Conservation (phyloP, 64 coral and sea anemone genomes). For the Acropora tenuis region DNA sequence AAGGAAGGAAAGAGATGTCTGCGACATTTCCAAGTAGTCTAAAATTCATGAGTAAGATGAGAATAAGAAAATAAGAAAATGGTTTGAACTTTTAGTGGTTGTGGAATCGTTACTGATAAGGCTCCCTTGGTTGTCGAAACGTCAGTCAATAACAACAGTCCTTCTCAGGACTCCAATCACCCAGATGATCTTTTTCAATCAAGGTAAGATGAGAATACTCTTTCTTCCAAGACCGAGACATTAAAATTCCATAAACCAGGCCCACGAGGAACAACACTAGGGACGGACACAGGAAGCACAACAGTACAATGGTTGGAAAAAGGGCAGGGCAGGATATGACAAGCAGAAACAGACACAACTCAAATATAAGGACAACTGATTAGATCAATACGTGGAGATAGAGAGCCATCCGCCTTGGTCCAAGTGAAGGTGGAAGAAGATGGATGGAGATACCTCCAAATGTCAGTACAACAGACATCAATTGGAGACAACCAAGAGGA, state of each 20-base stretch:
- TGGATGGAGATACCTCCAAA: background rate
- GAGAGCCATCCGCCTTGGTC: background rate
- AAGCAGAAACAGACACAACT: background rate
- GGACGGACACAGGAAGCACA: background rate
- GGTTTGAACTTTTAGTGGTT: too few relatives aligned
- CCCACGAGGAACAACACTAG: background rate
- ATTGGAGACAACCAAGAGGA: background rate
- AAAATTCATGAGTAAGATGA: too few relatives aligned
- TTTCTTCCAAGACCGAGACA: background rate
- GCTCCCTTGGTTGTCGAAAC: too few relatives aligned
- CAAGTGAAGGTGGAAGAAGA: background rate
- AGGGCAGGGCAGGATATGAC: slow-evolving; percentile 18
- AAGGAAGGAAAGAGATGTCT: too few relatives aligned
- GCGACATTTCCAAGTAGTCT: too few relatives aligned
- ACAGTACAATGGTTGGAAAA: slow-evolving; percentile 53
- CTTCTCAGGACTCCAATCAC: too few relatives aligned
- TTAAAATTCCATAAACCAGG: slow-evolving; percentile 21
- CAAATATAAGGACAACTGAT: background rate
- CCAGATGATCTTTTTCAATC: too few relatives aligned
- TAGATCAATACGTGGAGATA: too few relatives aligned
- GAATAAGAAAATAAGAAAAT: too few relatives aligned
- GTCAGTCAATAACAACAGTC: too few relatives aligned
- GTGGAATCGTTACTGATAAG: too few relatives aligned
- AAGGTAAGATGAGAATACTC: too few relatives aligned
- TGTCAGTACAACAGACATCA: background rate